Evolutionary conservation across 2,797 vertebrate genomes (phyloP).

Genomic region (Nyctibius grandis): DNA sequence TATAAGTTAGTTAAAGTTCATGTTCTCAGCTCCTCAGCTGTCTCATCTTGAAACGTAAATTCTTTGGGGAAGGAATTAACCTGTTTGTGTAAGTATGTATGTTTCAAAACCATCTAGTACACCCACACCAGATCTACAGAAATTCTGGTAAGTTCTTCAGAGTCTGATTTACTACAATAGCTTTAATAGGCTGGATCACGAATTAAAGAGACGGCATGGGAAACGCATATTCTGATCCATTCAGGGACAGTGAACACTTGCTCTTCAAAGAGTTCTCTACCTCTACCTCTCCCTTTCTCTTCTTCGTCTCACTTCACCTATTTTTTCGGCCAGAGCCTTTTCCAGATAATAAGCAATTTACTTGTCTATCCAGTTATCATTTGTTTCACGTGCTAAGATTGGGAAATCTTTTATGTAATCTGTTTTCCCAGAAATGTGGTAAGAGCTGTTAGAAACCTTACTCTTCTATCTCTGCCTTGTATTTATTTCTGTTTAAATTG

Average conservation of each 20-base stretch:
- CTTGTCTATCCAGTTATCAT: neutral
- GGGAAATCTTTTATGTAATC: neutral
- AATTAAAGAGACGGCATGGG: neutral
- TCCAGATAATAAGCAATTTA: neutral
- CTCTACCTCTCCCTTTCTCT: neutral
- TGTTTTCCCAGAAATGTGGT: neutral
- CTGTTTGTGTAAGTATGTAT: neutral
- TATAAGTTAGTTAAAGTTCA: neutral
- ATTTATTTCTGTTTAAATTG: neutral
- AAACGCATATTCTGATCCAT: neutral
- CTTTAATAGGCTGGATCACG: neutral
- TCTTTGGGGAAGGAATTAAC: neutral
- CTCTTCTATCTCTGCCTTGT: neutral
- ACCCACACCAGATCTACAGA: neutral
- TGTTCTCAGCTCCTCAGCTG: neutral
- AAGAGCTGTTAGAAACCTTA: neutral
- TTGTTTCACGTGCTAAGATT: neutral
- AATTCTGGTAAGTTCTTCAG: neutral
- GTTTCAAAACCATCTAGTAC: neutral
- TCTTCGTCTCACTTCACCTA: neutral
- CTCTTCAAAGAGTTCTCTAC: neutral
- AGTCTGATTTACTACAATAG: neutral
- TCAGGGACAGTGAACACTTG: neutral
- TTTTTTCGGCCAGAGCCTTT: neutral
- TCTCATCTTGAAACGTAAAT: neutral